Evolutionary conservation across 35 echinoderm and acorn worm genomes (phyloP).

Genomic region (Ophioderma brevispina): DNA sequence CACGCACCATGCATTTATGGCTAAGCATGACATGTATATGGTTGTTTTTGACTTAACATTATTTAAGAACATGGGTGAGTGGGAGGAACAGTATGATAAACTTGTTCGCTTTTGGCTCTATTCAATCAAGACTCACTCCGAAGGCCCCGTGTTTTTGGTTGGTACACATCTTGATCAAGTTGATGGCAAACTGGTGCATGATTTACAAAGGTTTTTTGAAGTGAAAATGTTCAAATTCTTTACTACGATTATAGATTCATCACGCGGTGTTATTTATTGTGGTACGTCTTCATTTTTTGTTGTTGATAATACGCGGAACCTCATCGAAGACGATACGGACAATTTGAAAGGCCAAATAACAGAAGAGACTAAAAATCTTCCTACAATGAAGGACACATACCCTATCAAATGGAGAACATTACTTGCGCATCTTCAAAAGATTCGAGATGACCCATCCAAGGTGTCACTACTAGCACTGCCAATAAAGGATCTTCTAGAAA

Average conservation of each 20-base stretch:
- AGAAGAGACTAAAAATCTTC: not conserved
- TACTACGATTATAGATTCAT: not conserved
- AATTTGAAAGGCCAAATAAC: not conserved
- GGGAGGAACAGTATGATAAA: not conserved
- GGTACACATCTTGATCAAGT: not conserved
- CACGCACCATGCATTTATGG: not conserved
- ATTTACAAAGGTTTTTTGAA: not conserved
- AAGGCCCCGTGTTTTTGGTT: not conserved
- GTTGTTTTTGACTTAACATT: not conserved
- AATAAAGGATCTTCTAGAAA: not conserved
- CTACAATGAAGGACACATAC: not conserved
- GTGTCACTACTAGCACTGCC: not conserved
- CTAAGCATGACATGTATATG: not conserved
- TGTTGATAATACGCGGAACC: not conserved
- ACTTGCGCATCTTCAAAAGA: not conserved
- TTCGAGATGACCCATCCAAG: too few relatives aligned
- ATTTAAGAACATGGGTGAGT: not conserved
- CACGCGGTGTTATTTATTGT: not conserved
- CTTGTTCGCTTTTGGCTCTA: not conserved
- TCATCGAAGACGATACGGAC: not conserved
- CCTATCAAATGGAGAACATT: not conserved
- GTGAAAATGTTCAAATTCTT: not conserved
- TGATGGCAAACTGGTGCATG: not conserved
- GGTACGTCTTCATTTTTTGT: not conserved
- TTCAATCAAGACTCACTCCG: not conserved